Evolutionary conservation across 2,888 invertebrate genomes (phyloP).

Genomic region (Coenonympha arcania): DNA sequence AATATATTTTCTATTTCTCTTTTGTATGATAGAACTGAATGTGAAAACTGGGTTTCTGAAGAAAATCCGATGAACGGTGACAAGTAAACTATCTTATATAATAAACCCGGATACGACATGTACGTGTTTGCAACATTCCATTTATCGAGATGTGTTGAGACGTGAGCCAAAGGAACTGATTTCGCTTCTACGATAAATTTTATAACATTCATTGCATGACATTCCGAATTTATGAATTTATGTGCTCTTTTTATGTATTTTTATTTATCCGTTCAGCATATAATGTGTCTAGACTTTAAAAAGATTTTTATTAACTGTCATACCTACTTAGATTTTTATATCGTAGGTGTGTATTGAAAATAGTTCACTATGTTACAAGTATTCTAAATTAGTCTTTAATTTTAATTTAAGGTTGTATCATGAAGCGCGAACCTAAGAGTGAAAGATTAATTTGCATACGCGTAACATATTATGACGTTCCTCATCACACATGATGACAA

Average conservation of each 20-base stretch:
- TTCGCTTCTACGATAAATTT: slow-evolving; percentile 13
- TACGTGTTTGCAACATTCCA: slow-evolving; percentile 21
- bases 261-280: too few species aligned
- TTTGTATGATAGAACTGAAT: background rate
- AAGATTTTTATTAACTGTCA: too few species aligned
- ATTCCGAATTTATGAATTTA: slow-evolving; percentile 1
- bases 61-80: slow-evolving; percentile 11
- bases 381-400: too few species aligned
- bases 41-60: background rate
- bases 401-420: too few species aligned
- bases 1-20: background rate
- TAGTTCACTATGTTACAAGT: too few species aligned
- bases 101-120: slow-evolving; percentile 19
- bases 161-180: slow-evolving; percentile 19
- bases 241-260: background rate
- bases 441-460: too few species aligned
- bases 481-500: too few species aligned
- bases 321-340: too few species aligned
- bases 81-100: slow-evolving; percentile 18
- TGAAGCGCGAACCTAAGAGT: too few species aligned
- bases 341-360: too few species aligned
- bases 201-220: slow-evolving; percentile 5
- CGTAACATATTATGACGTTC: too few species aligned
- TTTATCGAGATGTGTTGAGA: slow-evolving; percentile 22
- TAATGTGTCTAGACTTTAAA: too few species aligned